Conservation (phyloP, 2,113 vertebrate species). For the Hucho hucho region DNA sequence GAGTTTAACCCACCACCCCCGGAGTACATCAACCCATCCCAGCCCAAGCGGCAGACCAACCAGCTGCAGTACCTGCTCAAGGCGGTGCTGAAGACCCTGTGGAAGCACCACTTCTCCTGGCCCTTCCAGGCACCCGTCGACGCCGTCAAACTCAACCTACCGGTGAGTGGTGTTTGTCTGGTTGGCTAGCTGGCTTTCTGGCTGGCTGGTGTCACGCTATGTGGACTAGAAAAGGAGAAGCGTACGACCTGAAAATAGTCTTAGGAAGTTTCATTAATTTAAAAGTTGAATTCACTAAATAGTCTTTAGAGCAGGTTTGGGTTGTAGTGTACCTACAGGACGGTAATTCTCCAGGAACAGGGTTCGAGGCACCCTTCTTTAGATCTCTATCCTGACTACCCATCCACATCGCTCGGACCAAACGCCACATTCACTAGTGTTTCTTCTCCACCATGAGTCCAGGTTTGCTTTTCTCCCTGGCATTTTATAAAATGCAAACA, state of each 20-base stretch:
- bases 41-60: slow-evolving; percentile 94
- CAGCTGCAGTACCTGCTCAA: slow-evolving; percentile 96
- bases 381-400: no score
- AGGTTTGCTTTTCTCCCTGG: no score
- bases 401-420: no score
- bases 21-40: slow-evolving; percentile 79
- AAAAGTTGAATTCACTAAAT: background rate
- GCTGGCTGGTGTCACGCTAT: background rate
- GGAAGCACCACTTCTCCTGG: slow-evolving; percentile 98
- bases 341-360: background rate
- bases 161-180: slow-evolving; percentile 81
- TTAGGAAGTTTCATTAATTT: no score
- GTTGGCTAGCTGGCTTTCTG: background rate
- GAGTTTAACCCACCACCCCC: slow-evolving; percentile 78
- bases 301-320: background rate
- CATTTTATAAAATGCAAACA: no score
- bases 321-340: no score
- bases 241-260: no score
- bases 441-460: no score
- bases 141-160: slow-evolving; percentile 91
- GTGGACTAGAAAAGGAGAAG: no score
- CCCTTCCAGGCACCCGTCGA: slow-evolving; percentile 96
- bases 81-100: slow-evolving; percentile 89
- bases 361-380: no score
- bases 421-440: no score